phyloP scores from a whole-genome alignment of 2,888 invertebrate species.

The Holacanthella duospinosa region DNA sequence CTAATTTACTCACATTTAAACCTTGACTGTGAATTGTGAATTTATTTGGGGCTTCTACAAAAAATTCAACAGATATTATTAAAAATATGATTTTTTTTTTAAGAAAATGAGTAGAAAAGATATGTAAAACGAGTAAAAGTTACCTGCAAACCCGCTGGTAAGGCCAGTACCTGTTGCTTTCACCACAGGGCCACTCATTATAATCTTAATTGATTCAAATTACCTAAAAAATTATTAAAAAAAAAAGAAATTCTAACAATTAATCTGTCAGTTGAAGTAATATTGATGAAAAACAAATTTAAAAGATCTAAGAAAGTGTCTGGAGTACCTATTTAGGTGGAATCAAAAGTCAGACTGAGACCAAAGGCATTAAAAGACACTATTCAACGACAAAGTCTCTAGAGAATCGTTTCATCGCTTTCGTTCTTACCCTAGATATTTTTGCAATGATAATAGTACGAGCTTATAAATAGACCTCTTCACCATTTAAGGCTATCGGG shows the following conservation, averaged over 20 bases:
- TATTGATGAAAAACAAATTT: too few relatives aligned
- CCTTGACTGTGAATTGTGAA: constrained; percentile 35
- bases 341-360: background rate
- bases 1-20: constrained; percentile 32
- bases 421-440: background rate
- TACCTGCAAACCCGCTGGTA: constrained; percentile 23
- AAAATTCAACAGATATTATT: background rate
- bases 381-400: background rate
- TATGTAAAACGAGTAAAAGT: background rate
- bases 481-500: background rate
- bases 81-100: background rate
- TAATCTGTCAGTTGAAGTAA: too few relatives aligned
- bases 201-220: background rate
- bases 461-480: constrained; percentile 1
- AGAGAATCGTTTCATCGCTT: background rate
- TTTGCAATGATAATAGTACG: background rate
- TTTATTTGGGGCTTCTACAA: constrained; percentile 32
- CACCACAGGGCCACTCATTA: constrained; percentile 4
- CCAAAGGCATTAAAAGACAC: too few relatives aligned
- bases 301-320: too few relatives aligned
- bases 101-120: background rate
- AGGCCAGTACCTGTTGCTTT: constrained; percentile 18
- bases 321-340: background rate
- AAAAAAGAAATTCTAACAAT: background rate
- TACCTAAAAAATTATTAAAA: background rate